Conservation (phyloP, 2,113 vertebrate genomes). For the Oxyruncus cristatus region DNA sequence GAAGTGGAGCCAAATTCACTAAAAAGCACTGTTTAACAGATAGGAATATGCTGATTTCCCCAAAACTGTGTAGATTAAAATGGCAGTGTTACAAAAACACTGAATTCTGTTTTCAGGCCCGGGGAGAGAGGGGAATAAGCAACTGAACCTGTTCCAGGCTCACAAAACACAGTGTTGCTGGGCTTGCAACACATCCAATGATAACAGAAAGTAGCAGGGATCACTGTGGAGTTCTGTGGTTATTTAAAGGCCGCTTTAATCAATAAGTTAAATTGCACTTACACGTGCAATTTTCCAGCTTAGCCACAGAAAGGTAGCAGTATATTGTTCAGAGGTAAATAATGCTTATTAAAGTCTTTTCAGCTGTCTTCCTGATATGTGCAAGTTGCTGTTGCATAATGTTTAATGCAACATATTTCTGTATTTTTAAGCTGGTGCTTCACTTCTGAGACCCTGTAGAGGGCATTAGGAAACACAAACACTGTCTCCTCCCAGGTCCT, state of each 20-base stretch:
- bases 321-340: background rate
- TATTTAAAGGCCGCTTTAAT: background rate
- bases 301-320: background rate
- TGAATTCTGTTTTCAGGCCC: background rate
- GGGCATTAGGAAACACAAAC: background rate
- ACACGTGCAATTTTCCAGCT: background rate
- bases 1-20: background rate
- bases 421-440: background rate
- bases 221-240: background rate
- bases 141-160: background rate
- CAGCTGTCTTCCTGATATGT: background rate
- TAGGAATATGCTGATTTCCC: background rate
- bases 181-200: background rate
- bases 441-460: background rate
- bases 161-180: background rate
- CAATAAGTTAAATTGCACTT: background rate
- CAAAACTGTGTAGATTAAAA: background rate
- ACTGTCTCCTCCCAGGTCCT: background rate
- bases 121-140: background rate
- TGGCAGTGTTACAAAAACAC: background rate
- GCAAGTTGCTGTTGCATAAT: background rate
- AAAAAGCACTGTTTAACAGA: background rate
- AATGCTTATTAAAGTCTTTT: background rate
- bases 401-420: background rate
- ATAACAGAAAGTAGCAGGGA: background rate